Conservation (phyloP, 2,113 vertebrate species). For the Bubalus kerabau region DNA sequence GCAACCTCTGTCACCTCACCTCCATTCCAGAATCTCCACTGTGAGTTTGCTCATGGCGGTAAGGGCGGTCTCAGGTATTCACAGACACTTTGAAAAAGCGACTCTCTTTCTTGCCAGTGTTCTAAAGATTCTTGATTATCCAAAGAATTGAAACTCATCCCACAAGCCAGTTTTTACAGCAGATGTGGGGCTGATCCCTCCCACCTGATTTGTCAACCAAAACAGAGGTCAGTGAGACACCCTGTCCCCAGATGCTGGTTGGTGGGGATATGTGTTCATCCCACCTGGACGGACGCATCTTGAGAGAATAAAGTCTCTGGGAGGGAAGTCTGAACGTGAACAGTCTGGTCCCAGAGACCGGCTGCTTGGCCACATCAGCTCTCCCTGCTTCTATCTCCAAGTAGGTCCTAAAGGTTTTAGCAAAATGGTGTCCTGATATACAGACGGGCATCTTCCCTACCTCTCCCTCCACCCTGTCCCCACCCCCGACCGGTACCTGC, state of each 20-base stretch:
- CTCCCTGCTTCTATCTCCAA: neutral
- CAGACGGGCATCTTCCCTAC: neutral
- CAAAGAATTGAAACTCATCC: slow-evolving; percentile 8
- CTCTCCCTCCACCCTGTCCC: rapidly evolving
- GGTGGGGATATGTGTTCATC: neutral
- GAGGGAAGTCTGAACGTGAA: neutral
- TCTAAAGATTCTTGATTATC: neutral
- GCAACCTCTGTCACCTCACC: neutral
- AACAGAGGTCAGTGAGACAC: neutral
- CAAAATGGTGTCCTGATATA: neutral
- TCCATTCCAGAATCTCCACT: neutral
- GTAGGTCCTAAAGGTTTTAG: neutral
- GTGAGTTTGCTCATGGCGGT: neutral
- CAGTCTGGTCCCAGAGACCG: too few relatives aligned
- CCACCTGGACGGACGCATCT: neutral
- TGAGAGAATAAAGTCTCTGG: neutral
- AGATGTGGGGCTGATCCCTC: neutral
- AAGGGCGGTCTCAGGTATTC: neutral
- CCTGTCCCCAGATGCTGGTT: neutral
- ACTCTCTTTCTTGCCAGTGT: neutral
- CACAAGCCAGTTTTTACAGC: neutral
- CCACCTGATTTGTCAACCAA: neutral
- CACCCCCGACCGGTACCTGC: neutral
- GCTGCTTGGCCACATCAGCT: rapidly evolving
- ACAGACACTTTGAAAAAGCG: neutral